A percentile compares a stretch with the other conserved stretches of the same genome.
phyloP scores from a whole-genome alignment of 2,113 vertebrate species.

The Pelmatolapia mariae region DNA sequence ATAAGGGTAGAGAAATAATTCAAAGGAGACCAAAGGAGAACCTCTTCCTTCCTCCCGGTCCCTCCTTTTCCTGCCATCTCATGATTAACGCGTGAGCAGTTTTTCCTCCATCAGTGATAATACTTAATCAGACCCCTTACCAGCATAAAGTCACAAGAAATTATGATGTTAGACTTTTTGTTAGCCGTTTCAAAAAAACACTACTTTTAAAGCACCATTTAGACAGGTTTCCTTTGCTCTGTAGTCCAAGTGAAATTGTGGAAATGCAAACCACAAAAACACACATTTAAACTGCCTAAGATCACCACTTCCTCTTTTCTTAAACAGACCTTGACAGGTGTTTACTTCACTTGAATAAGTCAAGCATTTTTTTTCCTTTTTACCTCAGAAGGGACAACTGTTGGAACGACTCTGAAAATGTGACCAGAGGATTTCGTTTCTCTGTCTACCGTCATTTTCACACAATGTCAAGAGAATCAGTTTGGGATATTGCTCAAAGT shows the following conservation, averaged over 20 bases:
- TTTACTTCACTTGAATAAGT: neutral
- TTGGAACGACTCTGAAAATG: neutral
- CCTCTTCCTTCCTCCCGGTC: conserved; percentile 18
- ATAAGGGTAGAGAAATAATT: neutral
- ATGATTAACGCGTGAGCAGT: neutral
- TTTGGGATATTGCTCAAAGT: neutral
- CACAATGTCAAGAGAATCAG: neutral
- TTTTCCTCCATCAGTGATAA: neutral
- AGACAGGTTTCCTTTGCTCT: neutral
- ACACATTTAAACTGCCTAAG: neutral
- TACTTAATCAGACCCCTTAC: neutral
- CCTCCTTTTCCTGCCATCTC: neutral
- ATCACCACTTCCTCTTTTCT: conserved; percentile 12
- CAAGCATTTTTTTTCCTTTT: neutral
- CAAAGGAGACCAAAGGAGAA: neutral
- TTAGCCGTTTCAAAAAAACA: neutral
- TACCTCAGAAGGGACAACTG: neutral
- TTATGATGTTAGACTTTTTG: neutral
- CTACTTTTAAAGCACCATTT: neutral
- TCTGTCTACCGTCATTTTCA: neutral
- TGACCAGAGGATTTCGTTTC: neutral
- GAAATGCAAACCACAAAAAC: neutral
- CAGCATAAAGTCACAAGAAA: neutral
- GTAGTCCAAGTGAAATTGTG: neutral
- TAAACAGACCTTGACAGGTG: neutral